phyloP scores from a whole-genome alignment of 2,797 vertebrate species.

The Vireo griseus region DNA sequence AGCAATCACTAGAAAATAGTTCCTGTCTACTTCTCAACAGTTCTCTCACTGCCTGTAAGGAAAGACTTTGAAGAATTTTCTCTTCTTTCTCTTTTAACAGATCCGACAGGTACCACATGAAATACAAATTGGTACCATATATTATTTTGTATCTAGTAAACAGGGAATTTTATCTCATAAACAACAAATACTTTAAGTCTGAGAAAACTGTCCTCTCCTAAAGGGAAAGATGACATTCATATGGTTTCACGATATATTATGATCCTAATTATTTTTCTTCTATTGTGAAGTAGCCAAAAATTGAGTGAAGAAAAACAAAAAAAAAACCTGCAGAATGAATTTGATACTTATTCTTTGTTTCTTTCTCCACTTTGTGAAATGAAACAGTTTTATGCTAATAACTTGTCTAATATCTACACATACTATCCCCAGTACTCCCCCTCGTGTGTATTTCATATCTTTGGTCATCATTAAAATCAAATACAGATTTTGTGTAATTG shows the following conservation, averaged over 20 bases:
- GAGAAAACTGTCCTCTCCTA: neutral
- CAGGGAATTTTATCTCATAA: neutral
- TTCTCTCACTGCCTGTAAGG: neutral
- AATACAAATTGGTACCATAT: neutral
- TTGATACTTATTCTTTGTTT: neutral
- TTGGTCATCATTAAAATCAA: neutral
- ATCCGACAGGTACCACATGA: neutral
- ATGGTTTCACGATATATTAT: neutral
- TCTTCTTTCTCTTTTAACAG: neutral
- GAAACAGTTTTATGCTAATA: neutral
- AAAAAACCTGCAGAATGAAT: neutral
- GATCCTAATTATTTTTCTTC: neutral
- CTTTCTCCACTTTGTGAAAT: neutral
- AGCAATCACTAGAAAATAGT: neutral
- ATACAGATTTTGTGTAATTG: neutral
- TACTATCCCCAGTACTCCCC: neutral
- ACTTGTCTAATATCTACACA: neutral
- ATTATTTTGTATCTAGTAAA: neutral
- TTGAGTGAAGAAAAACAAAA: accelerated
- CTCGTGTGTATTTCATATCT: neutral
- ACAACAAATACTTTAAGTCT: neutral
- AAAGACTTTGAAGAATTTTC: neutral
- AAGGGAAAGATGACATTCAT: neutral
- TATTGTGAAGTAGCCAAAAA: neutral
- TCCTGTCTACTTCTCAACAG: neutral